Percentiles rank a stretch among this genome's conserved stretches.
These are phyloP conservation scores for Mugil cephalus DNA, from an alignment of 2,113 vertebrate genomes.

Conservation along the genomic window DNA sequence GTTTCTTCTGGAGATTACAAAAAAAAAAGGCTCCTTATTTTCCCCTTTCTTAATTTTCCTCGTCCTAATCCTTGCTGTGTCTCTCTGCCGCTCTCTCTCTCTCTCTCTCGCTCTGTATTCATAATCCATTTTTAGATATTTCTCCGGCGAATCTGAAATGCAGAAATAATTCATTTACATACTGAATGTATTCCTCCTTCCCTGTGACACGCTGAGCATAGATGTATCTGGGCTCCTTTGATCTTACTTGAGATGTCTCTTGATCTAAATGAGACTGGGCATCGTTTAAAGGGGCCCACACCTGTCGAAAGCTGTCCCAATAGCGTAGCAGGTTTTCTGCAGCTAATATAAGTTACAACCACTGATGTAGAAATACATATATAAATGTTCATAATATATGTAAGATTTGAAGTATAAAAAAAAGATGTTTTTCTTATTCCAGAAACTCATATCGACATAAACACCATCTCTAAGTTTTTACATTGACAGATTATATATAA, in stretches of 20 bases:
- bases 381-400: not conserved
- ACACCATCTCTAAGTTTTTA: too few relatives aligned
- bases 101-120: constrained; percentile 16
- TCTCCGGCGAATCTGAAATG: constrained; percentile 52
- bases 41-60: constrained; percentile 9
- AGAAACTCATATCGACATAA: too few relatives aligned
- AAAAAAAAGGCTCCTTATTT: not conserved
- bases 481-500: too few relatives aligned
- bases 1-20: constrained; percentile 45
- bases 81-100: constrained; percentile 10
- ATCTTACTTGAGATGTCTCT: constrained; percentile 63
- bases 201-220: constrained; percentile 24
- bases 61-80: constrained; percentile 9
- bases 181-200: constrained; percentile 51
- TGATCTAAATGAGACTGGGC: constrained; percentile 63
- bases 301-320: constrained; percentile 17
- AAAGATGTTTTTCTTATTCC: too few relatives aligned
- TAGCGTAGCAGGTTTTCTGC: constrained; percentile 17
- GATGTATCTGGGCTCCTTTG: constrained; percentile 52
- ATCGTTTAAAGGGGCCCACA: constrained; percentile 41
- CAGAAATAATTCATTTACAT: constrained; percentile 64
- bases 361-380: not conserved
- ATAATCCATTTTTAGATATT: constrained; percentile 37
- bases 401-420: too few relatives aligned
- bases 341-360: not conserved